Conservation (phyloP, 2,113 vertebrate species). For the Electrona antarctica region DNA sequence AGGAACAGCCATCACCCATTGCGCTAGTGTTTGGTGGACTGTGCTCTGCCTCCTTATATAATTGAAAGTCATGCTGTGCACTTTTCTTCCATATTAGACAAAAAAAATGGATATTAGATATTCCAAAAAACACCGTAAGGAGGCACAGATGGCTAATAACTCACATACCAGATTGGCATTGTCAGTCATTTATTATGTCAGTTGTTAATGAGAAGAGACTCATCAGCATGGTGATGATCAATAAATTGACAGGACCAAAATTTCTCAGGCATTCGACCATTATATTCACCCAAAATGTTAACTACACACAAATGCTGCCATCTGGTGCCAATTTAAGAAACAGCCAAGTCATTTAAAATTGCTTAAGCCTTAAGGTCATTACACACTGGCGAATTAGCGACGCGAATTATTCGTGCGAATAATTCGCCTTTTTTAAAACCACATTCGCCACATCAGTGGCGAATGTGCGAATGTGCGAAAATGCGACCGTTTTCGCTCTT, state of each 20-base stretch:
- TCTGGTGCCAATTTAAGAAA: conserved; percentile 51
- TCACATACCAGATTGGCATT: background rate
- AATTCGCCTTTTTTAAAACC: too few species aligned
- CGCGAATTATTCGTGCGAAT: too few species aligned
- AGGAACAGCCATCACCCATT: too few species aligned
- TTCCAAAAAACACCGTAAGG: background rate
- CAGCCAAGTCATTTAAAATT: conserved; percentile 1
- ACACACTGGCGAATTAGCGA: too few species aligned
- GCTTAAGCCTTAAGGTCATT: background rate
- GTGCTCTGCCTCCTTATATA: too few species aligned
- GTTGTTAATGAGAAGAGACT: background rate
- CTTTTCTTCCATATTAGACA: background rate
- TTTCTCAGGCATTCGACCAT: background rate
- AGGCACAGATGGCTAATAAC: background rate
- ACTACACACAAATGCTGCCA: conserved; percentile 53
- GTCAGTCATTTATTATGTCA: background rate
- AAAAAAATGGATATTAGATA: background rate
- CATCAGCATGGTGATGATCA: conserved; percentile 14
- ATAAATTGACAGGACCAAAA: conserved; percentile 3
- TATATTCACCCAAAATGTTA: background rate
- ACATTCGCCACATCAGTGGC: too few species aligned
- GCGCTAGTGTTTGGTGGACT: too few species aligned
- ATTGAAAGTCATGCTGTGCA: too few species aligned
- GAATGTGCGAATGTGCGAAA: too few species aligned
- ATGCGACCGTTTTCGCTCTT: too few species aligned